These are phyloP conservation scores for Cordilura impudica DNA, from an alignment of 2,888 invertebrate genomes.

Conservation along the genomic window DNA sequence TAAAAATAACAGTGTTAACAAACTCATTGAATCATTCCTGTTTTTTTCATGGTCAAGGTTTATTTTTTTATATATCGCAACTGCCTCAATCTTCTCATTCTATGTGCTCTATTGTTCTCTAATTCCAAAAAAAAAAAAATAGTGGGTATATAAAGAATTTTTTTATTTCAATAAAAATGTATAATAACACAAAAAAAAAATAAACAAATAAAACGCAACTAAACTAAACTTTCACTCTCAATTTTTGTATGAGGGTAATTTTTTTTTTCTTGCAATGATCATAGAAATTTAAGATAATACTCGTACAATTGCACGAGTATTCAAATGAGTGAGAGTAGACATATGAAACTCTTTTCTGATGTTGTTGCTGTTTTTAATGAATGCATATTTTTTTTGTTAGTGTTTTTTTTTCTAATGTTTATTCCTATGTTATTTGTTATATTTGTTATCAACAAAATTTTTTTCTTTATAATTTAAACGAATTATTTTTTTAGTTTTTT, in stretches of 20 bases:
- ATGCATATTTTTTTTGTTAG: neutral
- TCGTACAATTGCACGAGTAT: neutral
- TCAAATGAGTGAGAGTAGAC: neutral
- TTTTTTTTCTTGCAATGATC: conserved; percentile 13
- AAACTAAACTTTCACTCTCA: conserved; percentile 56
- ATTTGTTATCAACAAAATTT: neutral
- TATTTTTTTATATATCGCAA: conserved; percentile 26
- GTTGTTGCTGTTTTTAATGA: neutral
- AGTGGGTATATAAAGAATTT: neutral
- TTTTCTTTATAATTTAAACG: neutral
- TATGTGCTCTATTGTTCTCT: conserved; percentile 12
- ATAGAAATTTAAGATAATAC: conserved; percentile 25
- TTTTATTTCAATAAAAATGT: neutral
- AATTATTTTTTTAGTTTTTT: conserved; percentile 9
- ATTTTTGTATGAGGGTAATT: neutral
- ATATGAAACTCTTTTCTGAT: neutral
- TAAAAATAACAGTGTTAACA: conserved; percentile 52
- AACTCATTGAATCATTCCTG: conserved; percentile 60
- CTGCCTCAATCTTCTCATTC: neutral
- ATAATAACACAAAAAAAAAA: conserved; percentile 1
- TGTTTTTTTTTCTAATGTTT: neutral
- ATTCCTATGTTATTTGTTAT: neutral
- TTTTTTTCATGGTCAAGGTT: conserved; percentile 63
- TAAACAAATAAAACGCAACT: conserved; percentile 17
- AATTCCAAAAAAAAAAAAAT: neutral